phyloP scores from a whole-genome alignment of 92 coral and sea anemone genomes.

The Zoanthus gigantus region DNA sequence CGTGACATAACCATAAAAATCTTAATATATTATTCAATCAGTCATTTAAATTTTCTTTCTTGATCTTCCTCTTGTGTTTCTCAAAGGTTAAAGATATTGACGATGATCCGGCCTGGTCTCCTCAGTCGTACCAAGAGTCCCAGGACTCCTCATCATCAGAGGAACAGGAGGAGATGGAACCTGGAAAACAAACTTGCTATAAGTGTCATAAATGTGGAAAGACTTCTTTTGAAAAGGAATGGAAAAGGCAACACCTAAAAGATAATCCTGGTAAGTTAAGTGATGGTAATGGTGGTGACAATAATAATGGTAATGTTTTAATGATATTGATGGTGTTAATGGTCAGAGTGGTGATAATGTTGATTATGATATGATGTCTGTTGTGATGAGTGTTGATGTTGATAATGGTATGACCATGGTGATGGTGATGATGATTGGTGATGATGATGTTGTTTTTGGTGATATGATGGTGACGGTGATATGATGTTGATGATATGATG shows the following conservation, averaged over 20 bases:
- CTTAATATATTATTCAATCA: no score
- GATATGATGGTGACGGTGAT: background rate
- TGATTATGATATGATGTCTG: no score
- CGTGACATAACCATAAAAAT: no score
- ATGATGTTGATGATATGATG: no score
- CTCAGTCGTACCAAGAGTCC: constrained; percentile 4
- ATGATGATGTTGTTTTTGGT: background rate
- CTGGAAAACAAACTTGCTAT: background rate
- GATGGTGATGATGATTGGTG: background rate
- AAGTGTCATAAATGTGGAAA: constrained; percentile 27
- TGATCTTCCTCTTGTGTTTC: no score
- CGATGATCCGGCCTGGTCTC: constrained; percentile 28
- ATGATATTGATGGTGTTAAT: background rate
- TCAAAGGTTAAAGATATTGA: constrained; percentile 40
- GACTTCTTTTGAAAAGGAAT: constrained; percentile 16
- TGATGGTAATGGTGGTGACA: background rate
- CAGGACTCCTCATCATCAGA: background rate
- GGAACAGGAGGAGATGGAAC: background rate
- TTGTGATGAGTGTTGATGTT: background rate
- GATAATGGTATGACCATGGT: background rate
- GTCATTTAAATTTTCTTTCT: no score
- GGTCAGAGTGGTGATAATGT: background rate
- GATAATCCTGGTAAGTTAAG: constrained; percentile 27
- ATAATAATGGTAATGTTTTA: background rate
- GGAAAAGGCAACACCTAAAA: constrained; percentile 27